Percentiles rank a stretch among this genome's conserved stretches.
Evolutionary conservation across 2,888 invertebrate species (phyloP).

Genomic region (Coenonympha glycerion): DNA sequence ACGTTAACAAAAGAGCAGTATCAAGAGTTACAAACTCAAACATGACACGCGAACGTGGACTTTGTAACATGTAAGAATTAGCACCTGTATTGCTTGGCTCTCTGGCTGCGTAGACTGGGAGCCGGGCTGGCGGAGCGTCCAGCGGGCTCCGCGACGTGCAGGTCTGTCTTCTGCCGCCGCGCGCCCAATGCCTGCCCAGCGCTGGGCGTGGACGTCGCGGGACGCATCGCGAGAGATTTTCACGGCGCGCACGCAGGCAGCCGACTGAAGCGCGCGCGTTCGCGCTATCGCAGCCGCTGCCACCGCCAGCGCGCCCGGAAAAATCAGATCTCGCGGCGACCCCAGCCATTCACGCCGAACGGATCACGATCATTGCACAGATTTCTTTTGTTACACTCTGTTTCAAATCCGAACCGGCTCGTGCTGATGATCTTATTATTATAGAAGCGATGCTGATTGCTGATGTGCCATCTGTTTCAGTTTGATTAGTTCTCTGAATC

Average conservation of each 20-base stretch:
- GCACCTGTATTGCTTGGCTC: conserved; percentile 72
- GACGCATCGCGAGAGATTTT: conserved; percentile 68
- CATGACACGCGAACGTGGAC: conserved; percentile 34
- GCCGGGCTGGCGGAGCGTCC: conserved; percentile 62
- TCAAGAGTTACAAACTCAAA: conserved; percentile 30
- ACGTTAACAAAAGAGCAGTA: background rate
- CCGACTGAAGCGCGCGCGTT: conserved; percentile 54
- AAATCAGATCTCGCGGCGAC: conserved; percentile 69
- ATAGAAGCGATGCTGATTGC: conserved; percentile 34
- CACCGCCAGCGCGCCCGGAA: conserved; percentile 59
- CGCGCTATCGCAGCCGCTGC: conserved; percentile 50
- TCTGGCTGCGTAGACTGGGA: conserved; percentile 74
- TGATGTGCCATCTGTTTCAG: conserved; percentile 14
- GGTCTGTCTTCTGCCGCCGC: conserved; percentile 75
- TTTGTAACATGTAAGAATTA: too few relatives aligned
- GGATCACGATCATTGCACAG: conserved; percentile 52
- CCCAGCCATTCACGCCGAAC: conserved; percentile 71
- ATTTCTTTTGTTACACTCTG: conserved; percentile 70
- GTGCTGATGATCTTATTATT: too few relatives aligned
- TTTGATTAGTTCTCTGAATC: conserved; percentile 5
- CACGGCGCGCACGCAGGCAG: conserved; percentile 71
- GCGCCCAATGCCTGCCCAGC: conserved; percentile 57
- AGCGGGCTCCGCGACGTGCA: conserved; percentile 64
- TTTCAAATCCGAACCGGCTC: conserved; percentile 39
- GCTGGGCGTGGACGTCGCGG: conserved; percentile 42